These are phyloP conservation scores for Pomatostomus ruficeps DNA, from an alignment of 2,113 vertebrate genomes.

Conservation along the genomic window DNA sequence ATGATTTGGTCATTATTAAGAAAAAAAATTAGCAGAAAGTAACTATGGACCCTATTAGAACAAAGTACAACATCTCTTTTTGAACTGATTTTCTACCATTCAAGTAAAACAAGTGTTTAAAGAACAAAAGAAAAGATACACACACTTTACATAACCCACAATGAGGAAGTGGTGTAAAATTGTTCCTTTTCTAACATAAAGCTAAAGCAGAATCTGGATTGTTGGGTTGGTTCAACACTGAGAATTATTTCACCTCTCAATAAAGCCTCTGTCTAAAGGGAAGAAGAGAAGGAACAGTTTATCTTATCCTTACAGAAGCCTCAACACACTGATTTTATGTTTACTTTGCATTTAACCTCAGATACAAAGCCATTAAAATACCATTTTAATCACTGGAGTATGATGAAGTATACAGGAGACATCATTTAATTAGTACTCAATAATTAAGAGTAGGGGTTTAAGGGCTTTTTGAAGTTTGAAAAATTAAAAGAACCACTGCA, in stretches of 20 bases:
- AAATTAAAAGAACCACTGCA: neutral
- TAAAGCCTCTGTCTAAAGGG: conserved; percentile 63
- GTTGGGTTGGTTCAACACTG: neutral
- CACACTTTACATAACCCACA: neutral
- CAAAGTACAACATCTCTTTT: neutral
- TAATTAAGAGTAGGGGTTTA: neutral
- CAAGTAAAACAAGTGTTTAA: neutral
- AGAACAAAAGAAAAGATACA: neutral
- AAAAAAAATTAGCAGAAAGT: neutral
- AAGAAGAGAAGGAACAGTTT: neutral
- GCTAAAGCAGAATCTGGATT: neutral
- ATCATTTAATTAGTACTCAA: neutral
- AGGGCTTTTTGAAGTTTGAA: neutral
- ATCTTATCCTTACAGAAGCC: neutral
- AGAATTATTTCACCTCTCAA: neutral
- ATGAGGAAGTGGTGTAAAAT: neutral
- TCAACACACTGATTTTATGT: neutral
- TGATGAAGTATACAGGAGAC: neutral
- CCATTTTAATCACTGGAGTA: neutral
- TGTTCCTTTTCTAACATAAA: neutral
- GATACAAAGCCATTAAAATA: neutral
- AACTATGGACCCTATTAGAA: neutral
- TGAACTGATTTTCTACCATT: neutral
- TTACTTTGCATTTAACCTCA: neutral
- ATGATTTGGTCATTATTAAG: neutral